Conservation (phyloP, 1,140 invertebrate species). For the Pseudomyrmex dendroicus region DNA sequence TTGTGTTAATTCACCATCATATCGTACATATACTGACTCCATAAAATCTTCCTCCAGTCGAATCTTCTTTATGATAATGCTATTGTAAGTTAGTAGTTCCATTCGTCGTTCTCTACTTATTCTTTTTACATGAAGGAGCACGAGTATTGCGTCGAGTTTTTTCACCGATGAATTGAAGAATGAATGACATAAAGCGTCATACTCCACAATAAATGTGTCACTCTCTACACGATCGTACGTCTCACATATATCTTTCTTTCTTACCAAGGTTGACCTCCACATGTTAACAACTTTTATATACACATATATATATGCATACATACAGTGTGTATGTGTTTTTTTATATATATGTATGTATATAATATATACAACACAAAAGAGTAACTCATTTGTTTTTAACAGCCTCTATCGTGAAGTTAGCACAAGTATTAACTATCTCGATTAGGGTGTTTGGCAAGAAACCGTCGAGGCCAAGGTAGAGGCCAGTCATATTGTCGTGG, state of each 20-base stretch:
- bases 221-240: constrained; percentile 50
- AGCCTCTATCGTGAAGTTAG: constrained; percentile 75
- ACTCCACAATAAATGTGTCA: constrained; percentile 12
- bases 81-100: constrained; percentile 45
- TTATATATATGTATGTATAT: constrained; percentile 30
- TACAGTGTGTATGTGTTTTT: constrained; percentile 28
- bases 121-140: constrained; percentile 48
- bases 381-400: constrained; percentile 69
- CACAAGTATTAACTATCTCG: constrained; percentile 86
- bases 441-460: constrained; percentile 87
- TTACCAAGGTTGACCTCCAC: constrained; percentile 60
- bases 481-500: constrained; percentile 95
- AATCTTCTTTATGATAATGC: constrained; percentile 50
- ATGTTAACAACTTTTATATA: constrained; percentile 52
- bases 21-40: constrained; percentile 51
- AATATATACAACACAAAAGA: constrained; percentile 63
- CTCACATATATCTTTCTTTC: constrained; percentile 52
- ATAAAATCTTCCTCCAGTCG: constrained; percentile 37
- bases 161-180: constrained; percentile 52
- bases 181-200: constrained; percentile 59
- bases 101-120: constrained; percentile 55
- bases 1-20: constrained; percentile 37
- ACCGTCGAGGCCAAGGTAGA: constrained; percentile 91
- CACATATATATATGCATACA: constrained; percentile 50
- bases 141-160: constrained; percentile 43